Base-by-base conservation (phyloP, 2,113 vertebrate genomes). In the Himantopus leucocephalus region DNA sequence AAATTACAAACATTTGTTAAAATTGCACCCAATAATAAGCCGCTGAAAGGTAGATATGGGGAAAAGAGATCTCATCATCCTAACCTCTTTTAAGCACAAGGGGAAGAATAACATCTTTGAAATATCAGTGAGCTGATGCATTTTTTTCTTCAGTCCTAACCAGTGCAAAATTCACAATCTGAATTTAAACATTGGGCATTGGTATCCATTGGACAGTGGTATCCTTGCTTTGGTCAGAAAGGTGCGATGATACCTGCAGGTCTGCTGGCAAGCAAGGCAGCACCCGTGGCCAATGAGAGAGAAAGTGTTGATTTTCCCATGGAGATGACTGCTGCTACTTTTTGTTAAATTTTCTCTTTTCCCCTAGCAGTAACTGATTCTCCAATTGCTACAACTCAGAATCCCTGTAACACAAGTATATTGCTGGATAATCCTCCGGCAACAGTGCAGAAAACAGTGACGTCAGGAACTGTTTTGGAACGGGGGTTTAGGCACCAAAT, bases 141-240 rank as follows among this genome's bases (percentile, higher is more conserved):
- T 15, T 23, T 23, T 63, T 80, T 85, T 29, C 24, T 77, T 77
- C 22, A 34, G 6, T 58, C 22, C 4, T 56, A 60, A 21, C 4
- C 15, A 53, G 62, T 1, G 1, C 62, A 66, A 76, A 79, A 86
- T 45, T 58, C 50, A 37, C 6, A 10, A 56, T n/a, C 35, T 58
- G 50, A 76, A 68, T 82, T 82, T 82, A 67, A 88, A 80, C 74
- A 76, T 66, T 58, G 79, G 63, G 45, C 53, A 73, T 16, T 1
- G 18, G 39, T 39, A 39, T 39, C 39, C 39, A 39, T 39, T 39
- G 75, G 29, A 62, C 8, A 5, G 35, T 19, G 50, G 8, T 41
- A 62, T 53, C 45, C 55, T 76, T 66, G 45, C 39, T 88, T 85
- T 90, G 56, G 58, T 90, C 35, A 77, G 50, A 62, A 85, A 80